Evolutionary conservation across 2,888 invertebrate genomes (phyloP), one percentile per base, ranked within the genome.

Genomic region (Drosophila koepferae): DNA sequence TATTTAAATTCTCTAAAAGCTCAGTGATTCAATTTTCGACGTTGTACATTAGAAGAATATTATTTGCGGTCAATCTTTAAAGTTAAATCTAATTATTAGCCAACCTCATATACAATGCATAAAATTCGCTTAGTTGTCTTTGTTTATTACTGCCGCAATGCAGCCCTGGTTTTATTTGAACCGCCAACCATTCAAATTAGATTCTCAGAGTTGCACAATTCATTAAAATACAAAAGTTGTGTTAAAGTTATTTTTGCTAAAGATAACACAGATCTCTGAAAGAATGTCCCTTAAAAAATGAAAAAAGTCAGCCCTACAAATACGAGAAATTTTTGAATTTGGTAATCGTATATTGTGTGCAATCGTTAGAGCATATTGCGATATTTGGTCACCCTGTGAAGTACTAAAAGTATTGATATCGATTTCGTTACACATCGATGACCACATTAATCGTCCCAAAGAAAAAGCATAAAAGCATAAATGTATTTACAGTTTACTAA

Each of bases 401-500:
- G 40, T 40, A 44, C 12, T 62, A 41, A 55, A 40, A 14, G 16
- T 43, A 58, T 61, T 16, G 18, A 3, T 68, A 65, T 77, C 74
- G 71, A 65, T 36, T 36, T 34, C n/a, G 31, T 20, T 49, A 34
- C 9, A 46, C 46, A 76, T 76, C 74, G 76, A 74, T 76, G 34
- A 36, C 12, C 23, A 14, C 3, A 51, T 14, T 46, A 48, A 71
- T 74, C 77, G 71, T 41, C 10, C 38, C 56, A 55, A 60, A 5
- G 51, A 60, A 66, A 66, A 46, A 78, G 65, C 77, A 77, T 77
- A 77, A 77, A 74, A 77, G 77, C 77, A 77, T 77, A 77, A 77
- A 79, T 77, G 77, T 64, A 62, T 79, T 79, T 66, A 77, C 80
- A 70, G 75, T 66, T 63, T 54, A 79, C 77, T 70, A 76, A 74